Base-by-base conservation (phyloP, 2,797 vertebrate genomes). In the Delichon dasypus region DNA sequence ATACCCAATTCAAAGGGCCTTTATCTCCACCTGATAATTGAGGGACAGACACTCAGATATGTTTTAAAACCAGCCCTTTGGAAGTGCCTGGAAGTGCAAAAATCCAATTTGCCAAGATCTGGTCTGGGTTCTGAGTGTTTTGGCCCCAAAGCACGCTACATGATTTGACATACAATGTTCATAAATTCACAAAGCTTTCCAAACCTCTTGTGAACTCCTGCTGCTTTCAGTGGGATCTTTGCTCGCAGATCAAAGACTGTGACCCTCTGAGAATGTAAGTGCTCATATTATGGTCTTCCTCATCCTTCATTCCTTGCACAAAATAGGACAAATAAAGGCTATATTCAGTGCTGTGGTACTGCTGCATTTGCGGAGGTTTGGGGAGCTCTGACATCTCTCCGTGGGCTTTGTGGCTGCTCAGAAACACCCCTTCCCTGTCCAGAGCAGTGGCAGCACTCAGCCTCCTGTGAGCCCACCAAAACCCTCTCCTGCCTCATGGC, bases 261-360 rank as follows among this genome's bases (percentile, higher is more conserved):
- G 84, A 90, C 54, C 38, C 64, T 79, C 0, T 0, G 81, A 90
- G 81, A 83, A 93, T 77, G 38, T 68, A 77, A 75, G 26, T 64
- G 47, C 11, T 95, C 44, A 26, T 83, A 75, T 51, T 85, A 92
- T 54, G 22, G 45, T 83, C 44, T 27, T 57, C 78, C 7, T 88
- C 19, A 83, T 93, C 72, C 81, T 93, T 93, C 81, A 65, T 95
- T 91, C 64, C 58, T 92, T 89, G 53, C 30, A 88, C 70, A 92
- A 95, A 95, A 71, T 68, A 78, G 86, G 45, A 71, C 82, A 32
- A 90, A 79, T 60, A 83, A 90, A 88, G 29, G 32, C 47, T 77
- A 7, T 65, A n/a, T 88, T 85, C 34, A 54, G 45, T 19, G 7
- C 51, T 51, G 29, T 0, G 0, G 13, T 84, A 17, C 20, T 93